Evolutionary conservation across 2,888 invertebrate species (phyloP).

Genomic region (Sympetrum striolatum): DNA sequence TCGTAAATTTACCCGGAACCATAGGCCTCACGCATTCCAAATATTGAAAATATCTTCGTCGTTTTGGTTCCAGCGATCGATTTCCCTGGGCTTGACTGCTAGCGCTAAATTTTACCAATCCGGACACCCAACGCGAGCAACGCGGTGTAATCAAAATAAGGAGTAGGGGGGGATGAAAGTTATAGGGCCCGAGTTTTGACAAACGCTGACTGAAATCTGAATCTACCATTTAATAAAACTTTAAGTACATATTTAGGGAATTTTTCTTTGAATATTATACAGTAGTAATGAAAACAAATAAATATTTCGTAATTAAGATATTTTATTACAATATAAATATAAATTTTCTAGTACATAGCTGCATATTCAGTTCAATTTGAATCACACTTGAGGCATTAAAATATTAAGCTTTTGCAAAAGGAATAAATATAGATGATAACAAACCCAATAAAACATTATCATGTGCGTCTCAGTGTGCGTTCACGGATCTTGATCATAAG

Average conservation of each 20-base stretch:
- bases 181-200: background rate
- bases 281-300: too few species aligned
- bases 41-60: conserved; percentile 42
- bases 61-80: conserved; percentile 37
- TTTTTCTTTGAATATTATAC: too few species aligned
- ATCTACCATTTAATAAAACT: background rate
- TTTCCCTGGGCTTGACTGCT: conserved; percentile 29
- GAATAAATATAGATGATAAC: background rate
- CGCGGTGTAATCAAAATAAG: background rate
- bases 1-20: conserved; percentile 16
- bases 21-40: conserved; percentile 32
- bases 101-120: conserved; percentile 30
- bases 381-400: background rate
- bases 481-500: background rate
- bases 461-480: background rate
- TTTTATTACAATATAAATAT: background rate
- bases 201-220: background rate
- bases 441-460: background rate
- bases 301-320: too few species aligned
- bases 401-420: background rate
- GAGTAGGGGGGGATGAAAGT: background rate
- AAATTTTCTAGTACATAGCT: background rate
- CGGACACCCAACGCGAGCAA: conserved; percentile 10
- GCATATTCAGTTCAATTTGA: background rate
- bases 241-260: background rate